Conservation (phyloP, 1,140 invertebrate genomes). For the Pollicipes pollicipes region DNA sequence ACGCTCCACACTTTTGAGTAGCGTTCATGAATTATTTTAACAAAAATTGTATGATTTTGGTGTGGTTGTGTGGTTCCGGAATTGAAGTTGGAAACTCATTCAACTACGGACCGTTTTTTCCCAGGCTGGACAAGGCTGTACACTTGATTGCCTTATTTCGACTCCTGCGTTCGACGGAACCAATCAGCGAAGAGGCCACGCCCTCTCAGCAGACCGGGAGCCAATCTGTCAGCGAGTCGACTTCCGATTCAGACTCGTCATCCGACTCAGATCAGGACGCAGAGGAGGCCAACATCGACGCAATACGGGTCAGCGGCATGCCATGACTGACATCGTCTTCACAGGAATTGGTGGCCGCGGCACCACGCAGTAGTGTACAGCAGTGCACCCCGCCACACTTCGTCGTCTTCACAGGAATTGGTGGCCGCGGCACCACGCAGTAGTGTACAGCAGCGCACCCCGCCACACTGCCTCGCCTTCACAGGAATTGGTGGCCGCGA, state of each 20-base stretch:
- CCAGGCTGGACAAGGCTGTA: conserved; percentile 9
- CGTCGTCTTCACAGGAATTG: background rate
- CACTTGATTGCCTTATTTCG: conserved; percentile 7
- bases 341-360: background rate
- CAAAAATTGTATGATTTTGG: no score
- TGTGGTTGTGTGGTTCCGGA: no score
- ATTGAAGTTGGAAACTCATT: no score
- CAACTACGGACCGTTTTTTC: background rate
- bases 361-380: no score
- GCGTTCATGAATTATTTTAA: no score
- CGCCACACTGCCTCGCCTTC: no score
- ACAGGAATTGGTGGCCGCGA: background rate
- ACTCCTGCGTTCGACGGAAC: background rate
- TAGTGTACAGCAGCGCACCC: background rate
- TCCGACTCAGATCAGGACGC: background rate
- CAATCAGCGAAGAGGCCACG: background rate
- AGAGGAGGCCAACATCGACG: background rate
- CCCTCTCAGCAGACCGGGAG: background rate
- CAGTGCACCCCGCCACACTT: no score
- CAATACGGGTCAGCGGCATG: background rate
- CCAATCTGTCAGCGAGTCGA: background rate
- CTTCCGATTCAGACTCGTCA: background rate
- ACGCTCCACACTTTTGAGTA: no score
- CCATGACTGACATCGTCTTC: no score
- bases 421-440: no score